Evolutionary conservation across 2,888 invertebrate genomes (phyloP).

Genomic region (Kuschelorhynchus macadamiae): DNA sequence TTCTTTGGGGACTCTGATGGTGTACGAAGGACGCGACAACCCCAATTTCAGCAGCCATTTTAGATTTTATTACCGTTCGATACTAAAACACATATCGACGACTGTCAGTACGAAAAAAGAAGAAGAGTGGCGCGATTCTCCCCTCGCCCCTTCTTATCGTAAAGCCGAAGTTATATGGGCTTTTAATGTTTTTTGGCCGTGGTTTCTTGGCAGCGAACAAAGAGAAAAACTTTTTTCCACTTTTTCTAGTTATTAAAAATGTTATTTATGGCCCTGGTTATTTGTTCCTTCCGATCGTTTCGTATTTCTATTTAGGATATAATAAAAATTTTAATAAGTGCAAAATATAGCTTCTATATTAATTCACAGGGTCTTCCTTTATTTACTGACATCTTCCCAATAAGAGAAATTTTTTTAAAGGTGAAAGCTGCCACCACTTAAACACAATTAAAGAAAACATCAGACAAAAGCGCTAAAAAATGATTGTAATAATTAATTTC

Average conservation of each 20-base stretch:
- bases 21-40: conserved; percentile 53
- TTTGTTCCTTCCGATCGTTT: no score
- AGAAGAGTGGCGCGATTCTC: conserved; percentile 24
- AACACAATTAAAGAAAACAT: no score
- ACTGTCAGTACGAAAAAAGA: conserved; percentile 55
- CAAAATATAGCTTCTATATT: no score
- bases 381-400: no score
- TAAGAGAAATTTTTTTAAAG: no score
- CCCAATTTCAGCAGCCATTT: conserved; percentile 65
- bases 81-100: conserved; percentile 68
- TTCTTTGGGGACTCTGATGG: conserved; percentile 46
- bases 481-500: no score
- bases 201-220: conserved; percentile 19
- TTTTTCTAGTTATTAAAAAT: conserved; percentile 35
- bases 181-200: conserved; percentile 49
- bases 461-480: no score
- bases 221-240: conserved; percentile 24
- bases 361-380: no score
- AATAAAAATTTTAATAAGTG: no score
- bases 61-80: conserved; percentile 70
- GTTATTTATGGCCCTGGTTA: conserved; percentile 24
- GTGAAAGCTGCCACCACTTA: no score
- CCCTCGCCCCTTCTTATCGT: conserved; percentile 11
- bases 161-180: conserved; percentile 41
- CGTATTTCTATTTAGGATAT: no score